Conservation (phyloP, 2,888 invertebrate genomes). For the Gibbula magus region DNA sequence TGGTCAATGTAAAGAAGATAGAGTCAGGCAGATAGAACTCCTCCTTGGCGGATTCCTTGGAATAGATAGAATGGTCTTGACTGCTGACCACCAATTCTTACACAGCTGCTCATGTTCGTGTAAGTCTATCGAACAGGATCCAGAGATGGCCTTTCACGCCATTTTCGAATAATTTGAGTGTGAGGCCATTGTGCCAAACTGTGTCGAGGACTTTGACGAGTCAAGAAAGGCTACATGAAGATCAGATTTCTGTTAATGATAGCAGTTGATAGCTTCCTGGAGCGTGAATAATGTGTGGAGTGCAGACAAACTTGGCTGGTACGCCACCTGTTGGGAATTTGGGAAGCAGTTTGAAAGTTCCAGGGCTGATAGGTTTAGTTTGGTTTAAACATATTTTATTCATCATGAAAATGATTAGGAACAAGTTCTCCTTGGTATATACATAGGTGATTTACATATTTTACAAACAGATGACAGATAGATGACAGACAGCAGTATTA, state of each 20-base stretch:
- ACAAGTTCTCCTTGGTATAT: no score
- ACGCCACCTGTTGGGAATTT: constrained; percentile 28
- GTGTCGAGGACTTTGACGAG: constrained; percentile 21
- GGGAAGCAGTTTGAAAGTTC: not conserved
- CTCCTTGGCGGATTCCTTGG: constrained; percentile 1
- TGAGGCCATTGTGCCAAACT: not conserved
- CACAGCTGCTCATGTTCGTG: not conserved
- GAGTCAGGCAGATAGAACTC: not conserved
- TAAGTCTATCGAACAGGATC: not conserved
- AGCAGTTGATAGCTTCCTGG: constrained; percentile 15
- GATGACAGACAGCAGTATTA: no score
- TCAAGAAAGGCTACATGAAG: constrained; percentile 8
- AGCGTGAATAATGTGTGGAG: constrained; percentile 16
- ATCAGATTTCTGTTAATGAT: not conserved
- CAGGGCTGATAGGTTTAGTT: no score
- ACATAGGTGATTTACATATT: no score
- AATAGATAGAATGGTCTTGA: not conserved
- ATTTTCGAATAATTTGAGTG: no score
- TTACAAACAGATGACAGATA: no score
- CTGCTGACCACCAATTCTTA: not conserved
- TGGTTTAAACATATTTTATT: no score
- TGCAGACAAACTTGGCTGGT: constrained; percentile 18
- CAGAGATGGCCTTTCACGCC: not conserved
- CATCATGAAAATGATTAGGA: no score
- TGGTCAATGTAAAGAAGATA: not conserved